Evolutionary conservation across 2,888 invertebrate genomes (phyloP), one percentile per base, ranked within the genome.

Genomic region (Mimas tiliae): DNA sequence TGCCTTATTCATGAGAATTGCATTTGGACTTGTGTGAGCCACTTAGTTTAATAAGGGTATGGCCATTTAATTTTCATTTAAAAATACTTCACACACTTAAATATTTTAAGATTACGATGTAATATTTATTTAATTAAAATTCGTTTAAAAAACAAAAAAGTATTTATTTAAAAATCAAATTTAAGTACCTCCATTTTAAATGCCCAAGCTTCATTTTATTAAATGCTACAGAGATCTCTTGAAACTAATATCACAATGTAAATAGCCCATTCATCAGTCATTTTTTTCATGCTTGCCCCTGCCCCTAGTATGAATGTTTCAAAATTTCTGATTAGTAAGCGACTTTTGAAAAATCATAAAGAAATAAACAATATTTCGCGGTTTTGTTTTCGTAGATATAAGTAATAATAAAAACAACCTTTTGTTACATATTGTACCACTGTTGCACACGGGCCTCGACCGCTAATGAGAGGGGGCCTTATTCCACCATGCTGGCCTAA

Each of bases 11-110:
- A 58, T 65, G 70, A 69, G 71, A 74, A 78, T 72, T 76, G 77
- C 79, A 77, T 69, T 74, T 67, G 73, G 70, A 71, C 72, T 75
- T 71, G 77, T 78, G 73, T 74, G 72, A 76, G 75, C 71, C 74
- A 76, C 74, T 78, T 72, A 70, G 70, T 76, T 74, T 73, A 74
- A 77, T 71, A 76, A 70, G 42, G 70, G 72, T 70, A 78, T 76
- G 74, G 62, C 62, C 62, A 66, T 68, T 68, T 66, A 66, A 68
- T 68, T 68, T 50, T 62, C 62, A 53, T 74, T 70, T 73, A 75
- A 77, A 76, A 74, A 69, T 73, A 70, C 72, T 68, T 65, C 67
- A 73, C 72, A 74, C 74, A 66, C 68, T 4, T 69, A 69, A 71
- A 69, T 69, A 65, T 69, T 73, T 7, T 33, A n/a, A 58, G 19